Evolutionary conservation across 2,797 vertebrate species (phyloP).

Genomic region (Schizopygopsis malacanthus): DNA sequence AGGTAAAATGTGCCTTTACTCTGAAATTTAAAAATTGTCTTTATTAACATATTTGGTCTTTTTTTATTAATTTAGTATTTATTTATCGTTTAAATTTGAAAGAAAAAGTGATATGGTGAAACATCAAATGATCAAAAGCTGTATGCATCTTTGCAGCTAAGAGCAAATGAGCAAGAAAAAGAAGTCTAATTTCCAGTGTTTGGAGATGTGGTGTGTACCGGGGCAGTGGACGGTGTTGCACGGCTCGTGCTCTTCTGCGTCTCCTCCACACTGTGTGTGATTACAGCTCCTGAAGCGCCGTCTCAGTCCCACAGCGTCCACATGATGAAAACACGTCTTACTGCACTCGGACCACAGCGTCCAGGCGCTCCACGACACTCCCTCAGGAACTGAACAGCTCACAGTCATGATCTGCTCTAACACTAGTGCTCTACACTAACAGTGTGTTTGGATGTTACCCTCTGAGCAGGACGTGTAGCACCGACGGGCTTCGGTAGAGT

Average conservation of each 20-base stretch:
- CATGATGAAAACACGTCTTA: conserved; percentile 83
- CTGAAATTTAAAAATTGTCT: not conserved
- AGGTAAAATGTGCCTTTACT: not conserved
- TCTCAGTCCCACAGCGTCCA: conserved; percentile 77
- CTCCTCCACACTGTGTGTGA: conserved; percentile 73
- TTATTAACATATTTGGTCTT: not conserved
- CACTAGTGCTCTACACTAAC: not conserved
- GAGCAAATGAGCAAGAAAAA: not conserved
- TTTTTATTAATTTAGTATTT: not conserved
- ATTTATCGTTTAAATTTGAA: not conserved
- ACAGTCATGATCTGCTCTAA: not conserved
- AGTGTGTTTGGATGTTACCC: conserved; percentile 68
- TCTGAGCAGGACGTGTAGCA: conserved; percentile 79
- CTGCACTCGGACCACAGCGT: conserved; percentile 86
- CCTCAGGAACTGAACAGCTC: conserved; percentile 54
- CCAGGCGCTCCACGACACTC: conserved; percentile 80
- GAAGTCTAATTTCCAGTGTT: not conserved
- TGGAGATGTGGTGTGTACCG: conserved; percentile 67
- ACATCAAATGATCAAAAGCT: not conserved
- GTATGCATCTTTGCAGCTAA: not conserved
- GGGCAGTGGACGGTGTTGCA: conserved; percentile 83
- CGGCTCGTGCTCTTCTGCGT: conserved; percentile 79
- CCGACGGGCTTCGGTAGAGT: conserved; percentile 75
- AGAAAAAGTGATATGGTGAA: not conserved
- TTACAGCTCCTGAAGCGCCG: conserved; percentile 81